phyloP scores from a whole-genome alignment of 2,888 invertebrate genomes.

The Dolomedes plantarius region DNA sequence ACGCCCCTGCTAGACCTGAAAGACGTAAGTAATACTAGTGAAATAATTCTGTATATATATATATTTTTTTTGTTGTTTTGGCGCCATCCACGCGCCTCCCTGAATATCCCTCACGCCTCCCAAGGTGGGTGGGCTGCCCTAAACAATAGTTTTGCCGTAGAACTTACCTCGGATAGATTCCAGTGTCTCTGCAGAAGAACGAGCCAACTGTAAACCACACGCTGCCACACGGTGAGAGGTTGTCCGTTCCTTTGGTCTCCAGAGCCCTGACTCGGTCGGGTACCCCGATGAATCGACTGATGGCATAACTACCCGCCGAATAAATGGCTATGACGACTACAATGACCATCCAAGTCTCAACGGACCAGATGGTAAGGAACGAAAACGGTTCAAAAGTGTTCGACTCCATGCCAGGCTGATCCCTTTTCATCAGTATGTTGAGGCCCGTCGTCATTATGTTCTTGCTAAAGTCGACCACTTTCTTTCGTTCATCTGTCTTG shows the following conservation, averaged over 20 bases:
- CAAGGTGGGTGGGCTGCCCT: too few relatives aligned
- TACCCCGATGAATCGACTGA: conserved; percentile 23
- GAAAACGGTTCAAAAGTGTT: conserved; percentile 17
- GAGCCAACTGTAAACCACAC: conserved; percentile 35
- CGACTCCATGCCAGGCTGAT: not conserved
- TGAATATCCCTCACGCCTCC: too few relatives aligned
- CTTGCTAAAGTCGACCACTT: conserved; percentile 25
- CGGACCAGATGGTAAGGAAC: conserved; percentile 39
- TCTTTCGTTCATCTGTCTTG: conserved; percentile 1
- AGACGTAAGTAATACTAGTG: too few relatives aligned
- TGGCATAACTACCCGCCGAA: conserved; percentile 2
- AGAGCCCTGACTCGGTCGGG: conserved; percentile 55
- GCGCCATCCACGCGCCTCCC: too few relatives aligned
- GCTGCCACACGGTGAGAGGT: conserved; percentile 44
- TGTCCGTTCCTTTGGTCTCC: conserved; percentile 50
- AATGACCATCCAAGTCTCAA: conserved; percentile 17
- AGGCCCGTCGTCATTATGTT: conserved; percentile 31
- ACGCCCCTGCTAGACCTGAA: too few relatives aligned
- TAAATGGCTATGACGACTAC: not conserved
- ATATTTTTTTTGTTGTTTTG: too few relatives aligned
- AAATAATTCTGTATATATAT: too few relatives aligned
- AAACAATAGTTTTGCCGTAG: too few relatives aligned
- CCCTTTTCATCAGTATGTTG: conserved; percentile 25
- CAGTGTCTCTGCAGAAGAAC: conserved; percentile 44
- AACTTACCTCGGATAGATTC: conserved; percentile 56